Conservation (phyloP, 1,140 invertebrate genomes). For the Brachionus rotundiformis region DNA sequence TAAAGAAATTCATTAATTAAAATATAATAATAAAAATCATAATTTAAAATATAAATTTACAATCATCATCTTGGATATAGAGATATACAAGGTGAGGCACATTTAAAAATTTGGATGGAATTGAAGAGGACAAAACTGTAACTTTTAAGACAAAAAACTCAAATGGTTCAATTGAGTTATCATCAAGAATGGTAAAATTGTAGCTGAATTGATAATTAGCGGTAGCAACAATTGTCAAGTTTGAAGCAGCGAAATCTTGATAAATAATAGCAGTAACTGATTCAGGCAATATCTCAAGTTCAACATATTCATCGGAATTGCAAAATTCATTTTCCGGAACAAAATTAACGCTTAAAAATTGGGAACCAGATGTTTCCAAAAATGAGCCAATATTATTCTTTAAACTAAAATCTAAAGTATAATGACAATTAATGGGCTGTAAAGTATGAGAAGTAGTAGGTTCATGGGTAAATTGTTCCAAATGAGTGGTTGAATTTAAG, state of each 20-base stretch:
- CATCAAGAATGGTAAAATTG: neutral
- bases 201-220: neutral
- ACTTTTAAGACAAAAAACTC: slow-evolving; percentile 32
- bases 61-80: slow-evolving; percentile 39
- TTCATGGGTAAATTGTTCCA: neutral
- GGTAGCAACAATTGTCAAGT: neutral
- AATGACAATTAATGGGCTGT: neutral
- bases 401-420: neutral
- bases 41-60: slow-evolving; percentile 22
- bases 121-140: neutral
- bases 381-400: neutral
- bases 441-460: no score
- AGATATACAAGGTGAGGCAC: neutral
- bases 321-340: neutral
- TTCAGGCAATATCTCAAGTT: neutral
- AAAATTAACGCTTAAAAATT: neutral
- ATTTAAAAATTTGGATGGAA: neutral
- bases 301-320: neutral
- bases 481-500: no score
- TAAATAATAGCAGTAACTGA: neutral
- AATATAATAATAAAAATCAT: neutral
- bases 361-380: neutral
- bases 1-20: no score
- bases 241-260: neutral
- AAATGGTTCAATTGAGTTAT: slow-evolving; percentile 21